Percentiles rank a stretch among this genome's conserved stretches.
phyloP scores from a whole-genome alignment of 2,113 vertebrate species.

The Phyllopteryx taeniolatus region DNA sequence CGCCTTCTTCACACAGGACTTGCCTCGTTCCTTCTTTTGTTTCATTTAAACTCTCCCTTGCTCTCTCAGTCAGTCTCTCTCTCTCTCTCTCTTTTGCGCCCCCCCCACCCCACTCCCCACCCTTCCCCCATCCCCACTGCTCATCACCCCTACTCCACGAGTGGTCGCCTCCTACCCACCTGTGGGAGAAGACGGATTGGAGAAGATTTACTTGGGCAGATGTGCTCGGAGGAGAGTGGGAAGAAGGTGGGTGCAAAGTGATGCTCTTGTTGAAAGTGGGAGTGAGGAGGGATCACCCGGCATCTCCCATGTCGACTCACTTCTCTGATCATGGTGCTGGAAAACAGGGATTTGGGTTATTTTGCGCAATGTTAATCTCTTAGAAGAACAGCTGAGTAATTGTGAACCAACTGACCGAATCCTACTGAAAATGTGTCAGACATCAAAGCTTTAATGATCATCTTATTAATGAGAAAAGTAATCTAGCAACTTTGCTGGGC shows the following conservation, averaged over 20 bases:
- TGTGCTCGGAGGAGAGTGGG: conserved; percentile 63
- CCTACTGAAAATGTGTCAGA: neutral
- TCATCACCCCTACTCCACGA: conserved; percentile 33
- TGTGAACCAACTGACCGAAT: neutral
- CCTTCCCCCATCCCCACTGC: conserved; percentile 14
- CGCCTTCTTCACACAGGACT: conserved; percentile 42
- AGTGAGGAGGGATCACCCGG: conserved; percentile 59
- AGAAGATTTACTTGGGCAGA: conserved; percentile 49
- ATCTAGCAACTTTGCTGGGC: neutral
- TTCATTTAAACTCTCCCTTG: conserved; percentile 20
- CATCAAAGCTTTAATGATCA: neutral
- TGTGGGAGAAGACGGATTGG: conserved; percentile 31
- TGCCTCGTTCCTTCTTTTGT: conserved; percentile 28
- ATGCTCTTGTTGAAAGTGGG: conserved; percentile 51
- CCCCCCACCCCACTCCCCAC: conserved; percentile 1
- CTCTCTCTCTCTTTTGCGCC: conserved; percentile 11
- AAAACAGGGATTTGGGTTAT: conserved; percentile 11
- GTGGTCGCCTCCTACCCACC: conserved; percentile 45
- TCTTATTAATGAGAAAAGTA: neutral
- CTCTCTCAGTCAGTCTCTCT: conserved; percentile 19
- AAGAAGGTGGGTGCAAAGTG: conserved; percentile 64
- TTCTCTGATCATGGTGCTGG: conserved; percentile 35
- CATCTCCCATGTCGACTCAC: conserved; percentile 51
- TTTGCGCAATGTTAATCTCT: neutral
- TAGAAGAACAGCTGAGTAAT: neutral